Base-by-base conservation (phyloP, 2,888 invertebrate species). In the Linnaemya tessellans region DNA sequence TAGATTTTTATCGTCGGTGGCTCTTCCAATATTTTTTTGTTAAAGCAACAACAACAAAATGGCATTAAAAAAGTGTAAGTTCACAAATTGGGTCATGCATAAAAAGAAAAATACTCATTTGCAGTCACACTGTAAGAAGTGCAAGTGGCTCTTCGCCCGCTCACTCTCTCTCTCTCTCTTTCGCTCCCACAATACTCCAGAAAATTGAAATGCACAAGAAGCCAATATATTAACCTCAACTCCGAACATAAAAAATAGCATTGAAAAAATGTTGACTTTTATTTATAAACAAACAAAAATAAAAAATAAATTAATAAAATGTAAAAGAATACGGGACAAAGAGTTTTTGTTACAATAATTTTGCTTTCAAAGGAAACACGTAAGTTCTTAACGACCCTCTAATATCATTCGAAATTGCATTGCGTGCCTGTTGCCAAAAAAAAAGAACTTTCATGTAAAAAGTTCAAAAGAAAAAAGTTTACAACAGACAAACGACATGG, bases 321-420 rank as follows among this genome's bases (percentile, higher is more conserved):
- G 22, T 30, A 30, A 30, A 68, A 43, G 38, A 65, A 41, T 60
- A 58, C 67, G 58, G 22, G 49, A 41, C 41, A 80, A 64, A 30
- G 3, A 35, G 1, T 20, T 60, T 58, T 71, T 71, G 11, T 35
- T 35, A 54, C 54, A 56, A 41, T 18, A 71, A 35, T 64, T 75
- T 58, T 78, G 56, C 20, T 77, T 73, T 18, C 38, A 4, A 68
- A 80, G 54, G n/a, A 77, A 82, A 75, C 83, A 83, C 83, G 82
- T 83, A 84, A 75, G 64, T 75, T 58, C 60, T 83, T 83, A 85
- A 84, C 81, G 81, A 81, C 68, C 81, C 84, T 84, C 81, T 81
- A 84, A 85, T 83, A 83, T 85, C 74, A 80, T 73, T 85, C 65
- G 67, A 85, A 83, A 78, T 75, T 60, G 67, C 65, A 83, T 85